Evolutionary conservation across 1,140 invertebrate genomes (phyloP).

Genomic region (Macrosteles quadrilineatus): DNA sequence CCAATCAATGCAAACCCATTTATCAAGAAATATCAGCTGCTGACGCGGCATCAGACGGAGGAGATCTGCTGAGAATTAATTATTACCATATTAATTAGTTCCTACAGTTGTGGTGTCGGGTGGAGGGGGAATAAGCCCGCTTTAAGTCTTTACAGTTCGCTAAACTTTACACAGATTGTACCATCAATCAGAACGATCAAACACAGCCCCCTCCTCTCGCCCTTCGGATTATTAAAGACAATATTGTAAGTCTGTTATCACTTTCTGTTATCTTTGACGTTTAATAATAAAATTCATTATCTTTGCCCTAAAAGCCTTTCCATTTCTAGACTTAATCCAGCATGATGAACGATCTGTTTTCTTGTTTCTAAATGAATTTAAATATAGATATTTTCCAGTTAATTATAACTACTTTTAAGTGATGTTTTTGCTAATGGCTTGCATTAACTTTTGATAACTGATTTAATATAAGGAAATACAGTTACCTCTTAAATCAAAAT

Average conservation of each 20-base stretch:
- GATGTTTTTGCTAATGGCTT: too few relatives aligned
- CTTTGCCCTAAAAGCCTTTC: not conserved
- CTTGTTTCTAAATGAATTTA: not conserved
- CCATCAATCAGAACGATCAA: constrained; percentile 7
- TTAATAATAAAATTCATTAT: not conserved
- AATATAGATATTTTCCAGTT: not conserved
- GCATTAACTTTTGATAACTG: not conserved
- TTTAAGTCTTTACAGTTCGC: constrained; percentile 14
- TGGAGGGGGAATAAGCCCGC: constrained; percentile 1
- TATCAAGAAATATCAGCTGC: constrained; percentile 10
- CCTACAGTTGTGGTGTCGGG: constrained; percentile 9
- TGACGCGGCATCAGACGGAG: not conserved
- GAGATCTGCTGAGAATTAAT: constrained; percentile 6
- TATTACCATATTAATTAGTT: constrained; percentile 17
- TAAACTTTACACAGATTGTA: constrained; percentile 14
- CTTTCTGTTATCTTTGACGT: not conserved
- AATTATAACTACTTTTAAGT: not conserved
- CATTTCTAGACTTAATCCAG: not conserved
- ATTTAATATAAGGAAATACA: too few relatives aligned
- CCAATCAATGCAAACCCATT: not conserved
- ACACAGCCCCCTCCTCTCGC: not conserved
- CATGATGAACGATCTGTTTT: not conserved
- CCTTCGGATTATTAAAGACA: constrained; percentile 14
- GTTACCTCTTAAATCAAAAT: too few relatives aligned
- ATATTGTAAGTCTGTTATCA: not conserved